phyloP scores from a whole-genome alignment of 2,888 invertebrate species.

The Tetranychus truncatus region DNA sequence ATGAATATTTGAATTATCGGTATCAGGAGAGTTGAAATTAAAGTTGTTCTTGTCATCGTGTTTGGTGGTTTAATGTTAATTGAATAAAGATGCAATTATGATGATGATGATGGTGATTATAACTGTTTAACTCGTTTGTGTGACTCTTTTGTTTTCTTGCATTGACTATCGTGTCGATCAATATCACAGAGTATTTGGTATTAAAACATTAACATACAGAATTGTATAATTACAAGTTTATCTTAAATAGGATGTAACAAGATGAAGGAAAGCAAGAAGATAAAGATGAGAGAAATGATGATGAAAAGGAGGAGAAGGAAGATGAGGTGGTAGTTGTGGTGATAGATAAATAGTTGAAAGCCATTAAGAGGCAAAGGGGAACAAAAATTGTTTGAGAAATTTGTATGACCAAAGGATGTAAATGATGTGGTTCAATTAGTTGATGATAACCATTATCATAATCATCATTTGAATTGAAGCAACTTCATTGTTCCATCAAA shows the following conservation, averaged over 20 bases:
- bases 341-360: too few species aligned
- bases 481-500: background rate
- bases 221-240: background rate
- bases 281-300: too few species aligned
- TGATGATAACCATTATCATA: background rate
- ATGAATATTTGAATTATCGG: too few species aligned
- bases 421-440: background rate
- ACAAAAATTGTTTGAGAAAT: background rate
- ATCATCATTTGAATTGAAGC: background rate
- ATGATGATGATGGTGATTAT: background rate
- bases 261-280: background rate
- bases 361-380: too few species aligned
- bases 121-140: background rate
- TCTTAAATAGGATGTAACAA: background rate
- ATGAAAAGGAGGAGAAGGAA: too few species aligned
- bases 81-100: too few species aligned
- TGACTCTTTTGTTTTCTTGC: background rate
- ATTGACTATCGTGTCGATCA: background rate
- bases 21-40: too few species aligned
- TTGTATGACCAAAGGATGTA: background rate
- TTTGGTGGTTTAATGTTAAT: too few species aligned
- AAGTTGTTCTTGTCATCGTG: too few species aligned
- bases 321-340: too few species aligned
- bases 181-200: background rate
- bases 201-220: background rate